Evolutionary conservation across 2,797 vertebrate species (phyloP), one percentile per base, ranked within the genome.

Genomic region (Chromis chromis): DNA sequence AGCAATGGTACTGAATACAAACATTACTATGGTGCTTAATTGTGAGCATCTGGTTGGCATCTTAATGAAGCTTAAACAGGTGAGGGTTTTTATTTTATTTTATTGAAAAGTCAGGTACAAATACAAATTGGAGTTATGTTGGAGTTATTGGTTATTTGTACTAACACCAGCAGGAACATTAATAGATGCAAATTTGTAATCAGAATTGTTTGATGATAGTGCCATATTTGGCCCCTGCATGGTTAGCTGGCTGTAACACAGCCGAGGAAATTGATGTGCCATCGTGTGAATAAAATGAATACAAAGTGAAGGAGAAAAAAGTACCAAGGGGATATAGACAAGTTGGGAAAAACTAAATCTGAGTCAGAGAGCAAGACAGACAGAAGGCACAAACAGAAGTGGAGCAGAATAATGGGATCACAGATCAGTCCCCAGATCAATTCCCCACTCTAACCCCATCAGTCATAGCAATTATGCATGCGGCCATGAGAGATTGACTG

Each of bases 401-500:
- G 50, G 79, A 88, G 85, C 82, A 90, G 70, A 83, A 85, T 84
- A 89, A 82, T 79, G 69, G 72, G 74, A 77, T 74, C 4, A 14
- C 82, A 75, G 48, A 63, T 24, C 7, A 36, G 69, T 76, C 49
- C 61, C 46, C 24, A 55, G 84, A 91, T 89, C 82, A 84, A 85
- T 90, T 88, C 74, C 65, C 59, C 46, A 2, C 60, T 71, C 61
- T 77, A 75, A 73, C 19, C 59, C 74, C 70, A 90, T 91, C 83
- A 88, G 60, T 91, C 90, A 88, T 57, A 65, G 70, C 79, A 82
- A 89, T 91, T 91, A 92, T 84, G 74, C 33, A 55, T 58, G 53
- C 27, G 14, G 4, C 68, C 48, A 54, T 54, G 64, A 74, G 64
- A 82, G 64, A 85, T 33, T 21, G 60, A 67, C 55, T 81, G 74